Base-by-base conservation (phyloP, 2,113 vertebrate genomes). In the Haplochromis vanheusdeni region DNA sequence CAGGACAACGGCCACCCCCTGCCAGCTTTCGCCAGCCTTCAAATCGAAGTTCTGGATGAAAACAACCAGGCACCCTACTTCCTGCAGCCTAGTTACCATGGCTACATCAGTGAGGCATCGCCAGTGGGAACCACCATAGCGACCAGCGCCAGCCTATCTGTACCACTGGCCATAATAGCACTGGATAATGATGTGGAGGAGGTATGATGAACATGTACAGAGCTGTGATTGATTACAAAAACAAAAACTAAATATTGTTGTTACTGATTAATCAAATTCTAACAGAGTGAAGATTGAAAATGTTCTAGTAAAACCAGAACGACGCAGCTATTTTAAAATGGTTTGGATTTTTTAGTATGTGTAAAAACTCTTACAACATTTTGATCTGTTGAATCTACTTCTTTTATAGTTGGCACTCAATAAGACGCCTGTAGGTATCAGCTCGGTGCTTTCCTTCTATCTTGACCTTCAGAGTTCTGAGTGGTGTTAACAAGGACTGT, bases 1-100 rank as follows among this genome's bases (percentile, higher is more conserved):
- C 99, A 99, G 93, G 97, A 99, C 95, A 99, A 99, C 1, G 98
- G 98, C 1, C 99, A 99, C 54, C 99, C 99, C 8, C 97, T 99
- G 28, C 99, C 99, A 45, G 98, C 97, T 17, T 99, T 99, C 86
- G 97, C 99, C 88, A 98, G 96, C 47, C 97, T 99, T n/a, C 98
- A 98, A 89, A 97, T 99, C 1, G 98, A 99, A 93, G 96, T 99
- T 83, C 92, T 99, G 26, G 98, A 99, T 89, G 97, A 98, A 93
- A 99, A 99, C 94, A 98, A 99, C 91, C 98, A 99, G 95, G 97
- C 96, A 5, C 98, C 99, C 0, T 99, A 98, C 87, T 99, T 99
- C 91, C 97, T 97, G 51, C 94, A 95, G 89, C 81, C 95, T 2
- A 89, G 95, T 5, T 99, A 99, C n/a, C 96, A 98, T 86, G 99